These are phyloP conservation scores for Alethe castanea DNA, from an alignment of 2,113 vertebrate genomes.

Conservation along the genomic window DNA sequence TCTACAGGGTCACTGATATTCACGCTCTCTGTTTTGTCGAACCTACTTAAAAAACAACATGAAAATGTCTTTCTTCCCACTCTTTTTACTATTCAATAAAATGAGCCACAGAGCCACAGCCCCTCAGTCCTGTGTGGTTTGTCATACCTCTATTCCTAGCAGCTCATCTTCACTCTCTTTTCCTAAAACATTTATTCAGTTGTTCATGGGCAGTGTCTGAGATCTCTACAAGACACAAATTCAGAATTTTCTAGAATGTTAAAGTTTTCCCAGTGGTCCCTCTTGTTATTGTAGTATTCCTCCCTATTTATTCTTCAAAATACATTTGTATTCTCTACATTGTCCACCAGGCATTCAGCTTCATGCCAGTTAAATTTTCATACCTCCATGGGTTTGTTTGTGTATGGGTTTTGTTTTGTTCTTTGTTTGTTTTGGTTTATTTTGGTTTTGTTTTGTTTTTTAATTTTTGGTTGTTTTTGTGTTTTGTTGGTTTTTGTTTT, in stretches of 20 bases:
- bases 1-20: not conserved
- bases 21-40: not conserved
- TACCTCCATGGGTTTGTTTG: accelerated
- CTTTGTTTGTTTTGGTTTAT: not conserved
- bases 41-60: not conserved
- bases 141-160: not conserved
- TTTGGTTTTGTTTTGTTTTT: not conserved
- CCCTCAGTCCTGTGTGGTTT: not conserved
- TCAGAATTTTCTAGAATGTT: not conserved
- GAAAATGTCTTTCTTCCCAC: not conserved
- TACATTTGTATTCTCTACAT: not conserved
- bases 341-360: not conserved
- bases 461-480: not conserved
- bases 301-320: not conserved
- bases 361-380: not conserved
- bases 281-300: not conserved
- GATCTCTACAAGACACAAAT: not conserved
- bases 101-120: not conserved
- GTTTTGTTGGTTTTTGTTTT: no score
- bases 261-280: not conserved
- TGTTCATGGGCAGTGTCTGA: not conserved
- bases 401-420: not conserved
- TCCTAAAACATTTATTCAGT: not conserved
- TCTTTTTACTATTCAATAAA: not conserved
- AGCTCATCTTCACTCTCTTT: not conserved